These are phyloP conservation scores for Dicerorhinus sumatrensis DNA, from an alignment of 2,113 vertebrate genomes.

Conservation along the genomic window DNA sequence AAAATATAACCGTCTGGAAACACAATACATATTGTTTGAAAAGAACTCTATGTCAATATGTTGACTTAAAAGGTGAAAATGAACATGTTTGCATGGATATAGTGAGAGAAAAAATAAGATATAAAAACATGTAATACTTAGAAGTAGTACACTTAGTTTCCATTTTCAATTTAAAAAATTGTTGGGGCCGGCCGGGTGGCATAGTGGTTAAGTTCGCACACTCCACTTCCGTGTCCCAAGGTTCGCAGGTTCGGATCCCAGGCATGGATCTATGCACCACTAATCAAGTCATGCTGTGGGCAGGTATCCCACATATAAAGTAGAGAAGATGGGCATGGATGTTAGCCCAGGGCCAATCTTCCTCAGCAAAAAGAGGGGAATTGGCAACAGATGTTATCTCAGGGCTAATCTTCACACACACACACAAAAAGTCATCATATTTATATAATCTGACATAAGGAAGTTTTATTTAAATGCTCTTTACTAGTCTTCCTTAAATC, in stretches of 20 bases:
- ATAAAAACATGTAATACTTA: neutral
- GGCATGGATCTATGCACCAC: no score
- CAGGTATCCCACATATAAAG: no score
- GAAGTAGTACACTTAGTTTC: neutral
- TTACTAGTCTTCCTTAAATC: conserved; percentile 21
- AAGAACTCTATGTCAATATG: neutral
- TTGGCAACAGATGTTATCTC: no score
- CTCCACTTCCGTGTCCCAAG: no score
- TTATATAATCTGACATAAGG: neutral
- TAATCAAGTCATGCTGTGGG: no score
- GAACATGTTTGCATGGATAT: neutral
- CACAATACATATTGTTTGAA: neutral
- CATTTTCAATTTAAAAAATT: neutral
- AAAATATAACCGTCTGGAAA: neutral
- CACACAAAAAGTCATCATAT: neutral
- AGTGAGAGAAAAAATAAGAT: neutral
- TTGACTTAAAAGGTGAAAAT: neutral
- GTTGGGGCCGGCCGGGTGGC: no score
- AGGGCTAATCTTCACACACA: no score
- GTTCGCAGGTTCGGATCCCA: no score
- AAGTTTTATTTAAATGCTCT: neutral
- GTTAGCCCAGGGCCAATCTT: no score
- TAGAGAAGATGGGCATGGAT: no score
- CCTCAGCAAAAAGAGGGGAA: no score
- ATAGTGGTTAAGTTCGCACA: no score